A percentile compares a stretch with the other conserved stretches of the same genome.
These are phyloP conservation scores for Drosophila parvula DNA, from an alignment of 1,140 invertebrate species.

Conservation along the genomic window DNA sequence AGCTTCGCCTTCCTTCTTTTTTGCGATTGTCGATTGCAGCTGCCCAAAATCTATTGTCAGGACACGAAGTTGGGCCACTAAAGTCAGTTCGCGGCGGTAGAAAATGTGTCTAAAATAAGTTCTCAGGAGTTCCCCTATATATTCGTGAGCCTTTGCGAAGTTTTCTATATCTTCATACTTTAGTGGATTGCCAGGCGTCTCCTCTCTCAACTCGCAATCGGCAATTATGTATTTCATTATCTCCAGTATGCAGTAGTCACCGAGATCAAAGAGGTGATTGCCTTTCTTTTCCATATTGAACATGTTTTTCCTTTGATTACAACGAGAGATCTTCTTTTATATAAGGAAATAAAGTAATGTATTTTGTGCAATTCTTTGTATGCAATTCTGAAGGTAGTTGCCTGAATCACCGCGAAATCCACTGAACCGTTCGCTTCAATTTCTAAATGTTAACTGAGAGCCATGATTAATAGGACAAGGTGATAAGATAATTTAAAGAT, in stretches of 20 bases:
- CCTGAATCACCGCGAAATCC: background rate
- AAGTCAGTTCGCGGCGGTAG: background rate
- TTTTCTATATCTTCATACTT: background rate
- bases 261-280: background rate
- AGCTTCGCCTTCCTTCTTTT: background rate
- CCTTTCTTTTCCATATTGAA: background rate
- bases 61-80: background rate
- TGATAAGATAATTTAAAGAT: background rate
- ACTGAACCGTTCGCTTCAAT: background rate
- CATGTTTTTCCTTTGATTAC: too few relatives aligned
- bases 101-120: background rate
- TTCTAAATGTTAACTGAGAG: background rate
- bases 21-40: background rate
- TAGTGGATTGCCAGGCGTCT: background rate
- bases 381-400: background rate
- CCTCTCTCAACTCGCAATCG: background rate
- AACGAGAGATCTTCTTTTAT: too few relatives aligned
- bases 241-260: conserved; percentile 3
- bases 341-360: too few relatives aligned
- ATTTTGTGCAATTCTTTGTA: too few relatives aligned
- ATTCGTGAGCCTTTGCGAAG: background rate
- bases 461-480: background rate
- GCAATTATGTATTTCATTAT: conserved; percentile 5
- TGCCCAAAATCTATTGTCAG: background rate
- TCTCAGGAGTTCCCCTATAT: background rate